phyloP scores from a whole-genome alignment of 2,888 invertebrate genomes.

The Drosophila testacea region DNA sequence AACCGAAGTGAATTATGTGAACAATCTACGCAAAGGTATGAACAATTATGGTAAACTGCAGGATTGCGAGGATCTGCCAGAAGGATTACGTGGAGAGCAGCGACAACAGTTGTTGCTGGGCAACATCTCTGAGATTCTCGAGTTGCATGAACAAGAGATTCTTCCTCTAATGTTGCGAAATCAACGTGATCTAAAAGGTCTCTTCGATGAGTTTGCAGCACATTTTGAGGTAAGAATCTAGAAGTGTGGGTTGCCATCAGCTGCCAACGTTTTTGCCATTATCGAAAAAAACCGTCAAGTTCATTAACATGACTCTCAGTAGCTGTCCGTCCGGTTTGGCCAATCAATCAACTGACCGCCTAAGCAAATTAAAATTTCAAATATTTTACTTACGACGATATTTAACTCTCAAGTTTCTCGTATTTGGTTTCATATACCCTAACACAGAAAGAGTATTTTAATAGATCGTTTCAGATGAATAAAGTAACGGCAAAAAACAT shows the following conservation, averaged over 20 bases:
- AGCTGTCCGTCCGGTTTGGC: slow-evolving; percentile 58
- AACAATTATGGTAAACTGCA: slow-evolving; percentile 81
- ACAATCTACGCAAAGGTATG: slow-evolving; percentile 82
- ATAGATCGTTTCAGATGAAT: neutral
- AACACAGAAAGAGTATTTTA: neutral
- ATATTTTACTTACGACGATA: slow-evolving; percentile 41
- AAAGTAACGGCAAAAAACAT: neutral
- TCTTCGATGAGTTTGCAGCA: slow-evolving; percentile 83
- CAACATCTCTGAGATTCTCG: slow-evolving; percentile 95
- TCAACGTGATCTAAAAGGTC: slow-evolving; percentile 81
- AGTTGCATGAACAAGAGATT: slow-evolving; percentile 89
- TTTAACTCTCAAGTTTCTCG: slow-evolving; percentile 7
- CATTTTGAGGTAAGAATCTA: slow-evolving; percentile 82
- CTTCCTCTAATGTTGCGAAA: slow-evolving; percentile 83
- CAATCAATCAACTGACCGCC: slow-evolving; percentile 56
- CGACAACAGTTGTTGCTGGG: slow-evolving; percentile 89
- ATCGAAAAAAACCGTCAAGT: slow-evolving; percentile 1
- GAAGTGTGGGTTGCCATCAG: slow-evolving; percentile 19
- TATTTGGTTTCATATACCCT: slow-evolving; percentile 9
- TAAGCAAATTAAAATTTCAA: slow-evolving; percentile 50
- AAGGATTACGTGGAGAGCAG: slow-evolving; percentile 71
- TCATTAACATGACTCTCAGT: slow-evolving; percentile 30
- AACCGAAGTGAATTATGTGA: slow-evolving; percentile 84
- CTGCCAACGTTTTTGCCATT: neutral
- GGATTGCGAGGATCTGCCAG: slow-evolving; percentile 74